phyloP scores from a whole-genome alignment of 1,140 invertebrate genomes.

The Oncopodura yosiiana region DNA sequence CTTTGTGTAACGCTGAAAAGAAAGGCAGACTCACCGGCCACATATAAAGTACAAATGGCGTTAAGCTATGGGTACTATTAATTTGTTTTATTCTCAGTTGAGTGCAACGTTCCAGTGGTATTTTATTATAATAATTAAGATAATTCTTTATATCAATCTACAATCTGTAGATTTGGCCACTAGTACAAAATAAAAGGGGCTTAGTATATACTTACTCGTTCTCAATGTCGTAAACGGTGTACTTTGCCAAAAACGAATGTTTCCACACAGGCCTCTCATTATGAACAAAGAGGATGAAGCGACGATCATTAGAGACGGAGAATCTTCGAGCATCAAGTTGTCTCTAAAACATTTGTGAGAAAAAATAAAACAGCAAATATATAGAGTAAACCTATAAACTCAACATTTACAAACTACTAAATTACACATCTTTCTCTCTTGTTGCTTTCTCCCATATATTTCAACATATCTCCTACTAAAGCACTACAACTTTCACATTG shows the following conservation, averaged over 20 bases:
- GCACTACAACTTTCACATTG: too few species aligned
- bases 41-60: too few species aligned
- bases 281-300: conserved; percentile 60
- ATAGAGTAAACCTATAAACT: background rate
- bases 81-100: too few species aligned
- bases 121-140: too few species aligned
- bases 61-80: too few species aligned
- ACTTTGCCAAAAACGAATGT: conserved; percentile 54
- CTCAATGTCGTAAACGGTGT: conserved; percentile 63
- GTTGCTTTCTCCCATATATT: background rate
- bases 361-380: background rate
- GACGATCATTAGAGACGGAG: conserved; percentile 61
- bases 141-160: too few species aligned
- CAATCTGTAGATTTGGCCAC: too few species aligned
- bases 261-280: conserved; percentile 46
- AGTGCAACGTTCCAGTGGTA: too few species aligned
- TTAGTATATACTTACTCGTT: conserved; percentile 48
- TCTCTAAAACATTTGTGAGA: conserved; percentile 47
- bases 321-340: conserved; percentile 64
- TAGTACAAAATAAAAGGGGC: too few species aligned
- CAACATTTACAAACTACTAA: background rate
- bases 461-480: too few species aligned
- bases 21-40: too few species aligned
- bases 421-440: background rate
- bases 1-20: too few species aligned